Percentiles rank a stretch among this genome's conserved stretches.
These are phyloP conservation scores for Zelostemma sp. DNA, from an alignment of 1,140 invertebrate species.

Conservation along the genomic window DNA sequence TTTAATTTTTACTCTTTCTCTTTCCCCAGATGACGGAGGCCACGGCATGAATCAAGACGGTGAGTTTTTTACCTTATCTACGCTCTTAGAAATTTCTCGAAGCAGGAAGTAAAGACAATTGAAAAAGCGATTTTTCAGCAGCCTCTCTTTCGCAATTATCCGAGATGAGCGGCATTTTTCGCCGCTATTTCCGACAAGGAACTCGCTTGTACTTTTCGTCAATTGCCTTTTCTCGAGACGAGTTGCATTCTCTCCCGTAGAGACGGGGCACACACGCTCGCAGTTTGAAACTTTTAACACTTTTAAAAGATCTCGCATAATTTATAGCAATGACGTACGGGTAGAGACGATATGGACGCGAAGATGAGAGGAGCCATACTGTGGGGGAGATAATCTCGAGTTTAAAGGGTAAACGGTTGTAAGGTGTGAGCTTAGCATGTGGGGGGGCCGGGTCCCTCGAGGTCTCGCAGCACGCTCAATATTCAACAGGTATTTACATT, in stretches of 20 bases:
- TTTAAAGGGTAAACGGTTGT: slow-evolving; percentile 62
- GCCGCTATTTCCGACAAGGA: too few relatives aligned
- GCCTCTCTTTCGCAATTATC: too few relatives aligned
- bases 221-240: neutral
- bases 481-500: slow-evolving; percentile 69
- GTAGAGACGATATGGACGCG: slow-evolving; percentile 29
- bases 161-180: too few relatives aligned
- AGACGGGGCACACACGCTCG: slow-evolving; percentile 14
- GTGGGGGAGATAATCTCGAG: slow-evolving; percentile 52
- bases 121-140: too few relatives aligned
- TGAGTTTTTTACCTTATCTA: slow-evolving; percentile 47
- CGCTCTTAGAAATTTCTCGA: too few relatives aligned
- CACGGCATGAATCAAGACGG: slow-evolving; percentile 68
- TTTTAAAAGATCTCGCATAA: slow-evolving; percentile 54
- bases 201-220: too few relatives aligned
- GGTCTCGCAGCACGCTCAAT: slow-evolving; percentile 56
- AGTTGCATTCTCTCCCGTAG: slow-evolving; percentile 8
- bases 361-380: slow-evolving; percentile 17
- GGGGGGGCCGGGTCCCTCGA: slow-evolving; percentile 50
- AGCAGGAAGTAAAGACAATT: too few relatives aligned
- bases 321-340: slow-evolving; percentile 56
- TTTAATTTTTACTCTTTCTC: slow-evolving; percentile 44
- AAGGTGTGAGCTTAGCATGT: slow-evolving; percentile 56
- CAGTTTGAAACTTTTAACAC: slow-evolving; percentile 28
- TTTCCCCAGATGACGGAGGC: slow-evolving; percentile 61